Evolutionary conservation across 2,888 invertebrate genomes (phyloP).

Genomic region (Phymatocera aterrima): DNA sequence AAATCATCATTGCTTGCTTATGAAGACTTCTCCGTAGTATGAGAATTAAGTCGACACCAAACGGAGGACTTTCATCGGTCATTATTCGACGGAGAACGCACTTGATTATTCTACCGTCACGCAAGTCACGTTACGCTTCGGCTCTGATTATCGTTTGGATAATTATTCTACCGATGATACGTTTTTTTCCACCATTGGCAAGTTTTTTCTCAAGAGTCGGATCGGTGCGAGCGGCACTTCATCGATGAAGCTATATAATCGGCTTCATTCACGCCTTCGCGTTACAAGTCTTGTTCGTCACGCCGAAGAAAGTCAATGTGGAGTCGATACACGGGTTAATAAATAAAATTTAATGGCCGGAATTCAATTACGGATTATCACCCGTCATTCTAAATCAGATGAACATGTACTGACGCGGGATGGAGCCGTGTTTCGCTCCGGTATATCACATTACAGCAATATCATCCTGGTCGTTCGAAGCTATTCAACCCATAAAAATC

Average conservation of each 20-base stretch:
- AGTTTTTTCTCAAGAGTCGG: background rate
- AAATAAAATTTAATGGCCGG: slow-evolving; percentile 26
- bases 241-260: background rate
- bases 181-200: background rate
- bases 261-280: slow-evolving; percentile 34
- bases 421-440: background rate
- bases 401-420: background rate
- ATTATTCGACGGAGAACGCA: background rate
- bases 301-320: slow-evolving; percentile 35
- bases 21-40: background rate
- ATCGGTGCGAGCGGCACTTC: background rate
- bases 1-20: slow-evolving; percentile 34
- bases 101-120: background rate
- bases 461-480: background rate
- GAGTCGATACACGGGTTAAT: slow-evolving; percentile 6
- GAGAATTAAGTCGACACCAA: slow-evolving; percentile 8
- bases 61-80: slow-evolving; percentile 19
- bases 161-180: background rate
- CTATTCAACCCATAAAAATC: background rate
- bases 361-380: slow-evolving; percentile 15
- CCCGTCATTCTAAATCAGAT: slow-evolving; percentile 23
- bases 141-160: background rate
- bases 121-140: background rate
- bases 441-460: background rate
- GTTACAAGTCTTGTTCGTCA: slow-evolving; percentile 29